Evolutionary conservation across 2,113 vertebrate species (phyloP).

Genomic region (Puffinus mauretanicus): DNA sequence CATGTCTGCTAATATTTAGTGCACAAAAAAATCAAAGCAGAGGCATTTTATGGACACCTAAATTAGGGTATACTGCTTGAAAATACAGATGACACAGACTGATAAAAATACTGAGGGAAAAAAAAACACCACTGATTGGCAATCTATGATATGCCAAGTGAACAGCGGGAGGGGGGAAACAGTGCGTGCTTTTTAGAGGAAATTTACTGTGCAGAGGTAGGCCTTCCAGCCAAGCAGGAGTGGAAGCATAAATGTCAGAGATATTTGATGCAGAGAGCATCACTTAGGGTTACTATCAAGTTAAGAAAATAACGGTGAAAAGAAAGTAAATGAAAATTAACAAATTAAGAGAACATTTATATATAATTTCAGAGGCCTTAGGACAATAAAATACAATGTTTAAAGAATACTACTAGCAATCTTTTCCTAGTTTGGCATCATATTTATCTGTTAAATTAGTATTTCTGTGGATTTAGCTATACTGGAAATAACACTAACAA

Average conservation of each 20-base stretch:
- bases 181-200: neutral
- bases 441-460: neutral
- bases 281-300: neutral
- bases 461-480: neutral
- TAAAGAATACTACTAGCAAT: neutral
- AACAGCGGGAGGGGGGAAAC: neutral
- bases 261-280: neutral
- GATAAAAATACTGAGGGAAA: neutral
- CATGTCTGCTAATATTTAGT: neutral
- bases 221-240: neutral
- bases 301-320: neutral
- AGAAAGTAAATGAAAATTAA: neutral
- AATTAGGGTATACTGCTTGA: neutral
- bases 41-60: neutral
- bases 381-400: neutral
- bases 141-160: slow-evolving; percentile 1
- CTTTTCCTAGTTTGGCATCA: neutral
- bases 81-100: neutral
- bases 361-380: neutral
- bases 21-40: neutral
- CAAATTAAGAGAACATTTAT: neutral
- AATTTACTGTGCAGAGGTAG: slow-evolving; percentile 8
- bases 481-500: neutral
- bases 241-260: neutral
- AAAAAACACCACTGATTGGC: neutral